Evolutionary conservation across 2,113 vertebrate genomes (phyloP).

Genomic region (Menura novaehollandiae): DNA sequence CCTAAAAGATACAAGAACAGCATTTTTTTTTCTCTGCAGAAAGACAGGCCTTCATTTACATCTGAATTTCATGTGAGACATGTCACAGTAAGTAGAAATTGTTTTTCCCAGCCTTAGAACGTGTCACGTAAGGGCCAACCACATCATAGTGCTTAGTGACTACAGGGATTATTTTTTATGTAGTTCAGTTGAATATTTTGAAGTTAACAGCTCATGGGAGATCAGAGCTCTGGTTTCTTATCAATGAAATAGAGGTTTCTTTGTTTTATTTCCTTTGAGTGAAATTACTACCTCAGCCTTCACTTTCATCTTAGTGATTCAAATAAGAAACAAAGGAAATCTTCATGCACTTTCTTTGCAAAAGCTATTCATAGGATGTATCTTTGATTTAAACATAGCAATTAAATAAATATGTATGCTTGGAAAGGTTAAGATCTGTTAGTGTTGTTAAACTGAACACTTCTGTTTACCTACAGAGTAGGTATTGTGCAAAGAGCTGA

Average conservation of each 20-base stretch:
- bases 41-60: neutral
- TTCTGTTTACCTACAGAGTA: constrained; percentile 55
- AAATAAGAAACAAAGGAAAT: constrained; percentile 20
- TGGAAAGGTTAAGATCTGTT: constrained; percentile 40
- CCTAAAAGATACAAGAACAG: neutral
- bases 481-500: constrained; percentile 48
- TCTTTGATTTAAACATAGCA: neutral
- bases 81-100: neutral
- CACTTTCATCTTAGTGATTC: neutral
- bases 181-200: neutral
- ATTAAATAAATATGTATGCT: constrained; percentile 37
- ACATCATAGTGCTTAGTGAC: neutral
- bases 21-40: neutral
- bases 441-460: neutral
- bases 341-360: constrained; percentile 11
- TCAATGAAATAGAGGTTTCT: constrained; percentile 22
- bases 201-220: neutral
- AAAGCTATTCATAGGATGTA: constrained; percentile 1
- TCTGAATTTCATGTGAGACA: neutral
- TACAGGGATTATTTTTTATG: neutral
- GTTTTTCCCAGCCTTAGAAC: neutral
- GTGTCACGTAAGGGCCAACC: neutral
- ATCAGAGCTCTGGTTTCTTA: constrained; percentile 23
- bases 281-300: neutral
- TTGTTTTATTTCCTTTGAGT: constrained; percentile 48